Base-by-base conservation (phyloP, 2,797 vertebrate genomes). In the Erpetoichthys calabaricus region DNA sequence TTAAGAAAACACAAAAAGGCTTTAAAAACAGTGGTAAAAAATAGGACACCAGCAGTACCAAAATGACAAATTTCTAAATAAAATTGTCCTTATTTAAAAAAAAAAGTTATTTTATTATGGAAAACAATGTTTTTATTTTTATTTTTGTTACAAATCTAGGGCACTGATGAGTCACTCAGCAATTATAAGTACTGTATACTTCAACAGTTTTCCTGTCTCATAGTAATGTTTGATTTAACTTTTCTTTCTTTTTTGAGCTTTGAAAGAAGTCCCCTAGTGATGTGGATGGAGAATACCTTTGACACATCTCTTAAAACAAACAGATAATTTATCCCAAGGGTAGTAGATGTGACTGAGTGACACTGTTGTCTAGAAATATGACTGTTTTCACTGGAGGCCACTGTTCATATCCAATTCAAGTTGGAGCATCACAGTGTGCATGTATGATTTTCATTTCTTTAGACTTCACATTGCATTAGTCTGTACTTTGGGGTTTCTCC, bases 231-330 rank as follows among this genome's bases (percentile, higher is more conserved):
- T 25, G 25, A 25, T 58, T 3, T 58, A 51, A 64, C 45, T 46
- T 3, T 43, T 56, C 42, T 10, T 50, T 8, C 44, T 41, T 41
- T 53, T 60, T 42, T 44, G 7, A 42, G 25, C 25, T 25, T 52
- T 41, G 52, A 10, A 41, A 47, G 53, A 55, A 50, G 52, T 51
- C 54, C 51, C 63, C 66, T 72, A 66, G 74, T 80, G 79, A 85
- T 79, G 74, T 79, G 75, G 78, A 81, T 78, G 66, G 64, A 80
- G 77, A 84, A 72, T 74, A 67, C 74, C 80, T 81, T 62, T 83
- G 84, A 86, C 84, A 86, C 75, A 68, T 84, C 75, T 85, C 79
- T 73, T 4, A 67, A 70, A 76, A 77, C 64, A 70, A 72, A 71
- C 73, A 68, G 71, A 71, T 84, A 81, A 83, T 87, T 84, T 76